Conservation (phyloP, 1,140 invertebrate species). For the Trichoplusia ni region DNA sequence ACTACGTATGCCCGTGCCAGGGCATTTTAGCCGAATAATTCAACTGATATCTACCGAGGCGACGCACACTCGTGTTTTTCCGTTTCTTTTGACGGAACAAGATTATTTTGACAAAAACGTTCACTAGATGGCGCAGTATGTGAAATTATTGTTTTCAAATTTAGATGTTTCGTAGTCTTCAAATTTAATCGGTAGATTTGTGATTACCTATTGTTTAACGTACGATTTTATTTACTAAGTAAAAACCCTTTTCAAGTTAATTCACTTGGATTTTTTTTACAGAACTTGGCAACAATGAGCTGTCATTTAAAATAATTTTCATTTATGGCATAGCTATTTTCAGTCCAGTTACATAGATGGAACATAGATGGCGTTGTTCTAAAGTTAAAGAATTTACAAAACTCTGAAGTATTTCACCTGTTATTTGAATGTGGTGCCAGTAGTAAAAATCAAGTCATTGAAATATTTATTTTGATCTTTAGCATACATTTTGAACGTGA, state of each 20-base stretch:
- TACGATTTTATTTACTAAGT: no score
- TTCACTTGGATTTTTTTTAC: background rate
- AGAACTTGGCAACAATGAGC: constrained; percentile 16
- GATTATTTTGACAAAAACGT: constrained; percentile 43
- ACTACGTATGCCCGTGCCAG: constrained; percentile 82
- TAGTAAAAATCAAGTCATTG: constrained; percentile 1
- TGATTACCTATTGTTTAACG: no score
- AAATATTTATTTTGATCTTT: background rate
- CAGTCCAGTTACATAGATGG: background rate
- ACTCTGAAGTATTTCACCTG: constrained; percentile 8
- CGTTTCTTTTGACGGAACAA: constrained; percentile 79
- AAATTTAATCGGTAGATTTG: background rate
- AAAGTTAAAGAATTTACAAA: background rate
- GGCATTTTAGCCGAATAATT: constrained; percentile 83
- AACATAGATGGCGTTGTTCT: background rate
- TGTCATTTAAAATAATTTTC: background rate
- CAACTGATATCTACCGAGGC: constrained; percentile 82
- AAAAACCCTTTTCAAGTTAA: no score
- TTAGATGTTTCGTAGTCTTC: background rate
- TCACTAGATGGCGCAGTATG: constrained; percentile 49
- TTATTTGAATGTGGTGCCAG: background rate
- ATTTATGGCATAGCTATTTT: background rate
- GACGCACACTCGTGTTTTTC: constrained; percentile 81
- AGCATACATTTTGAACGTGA: background rate
- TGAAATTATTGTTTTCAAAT: background rate